Percentiles rank a stretch among this genome's conserved stretches.
Conservation (phyloP, 2,888 invertebrate species). For the Oscheius sp. region DNA sequence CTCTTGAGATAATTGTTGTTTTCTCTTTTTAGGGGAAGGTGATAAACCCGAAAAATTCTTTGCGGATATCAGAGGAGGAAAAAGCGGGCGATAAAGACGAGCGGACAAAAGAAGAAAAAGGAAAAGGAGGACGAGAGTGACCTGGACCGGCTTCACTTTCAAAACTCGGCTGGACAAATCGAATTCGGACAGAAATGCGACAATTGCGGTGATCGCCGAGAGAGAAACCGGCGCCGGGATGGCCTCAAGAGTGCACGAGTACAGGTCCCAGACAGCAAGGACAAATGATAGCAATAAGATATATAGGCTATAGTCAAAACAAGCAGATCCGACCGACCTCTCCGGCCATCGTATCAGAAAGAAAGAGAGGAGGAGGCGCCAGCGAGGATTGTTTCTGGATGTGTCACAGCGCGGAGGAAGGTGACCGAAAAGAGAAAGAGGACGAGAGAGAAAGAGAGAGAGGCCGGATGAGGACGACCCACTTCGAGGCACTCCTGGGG, state of each 20-base stretch:
- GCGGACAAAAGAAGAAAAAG: not conserved
- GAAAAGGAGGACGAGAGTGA: not conserved
- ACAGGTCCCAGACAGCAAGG: conserved; percentile 20
- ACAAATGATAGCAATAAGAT: not conserved
- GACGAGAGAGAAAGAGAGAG: too few species aligned
- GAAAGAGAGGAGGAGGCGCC: not conserved
- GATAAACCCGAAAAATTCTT: too few species aligned
- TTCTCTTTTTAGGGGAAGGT: too few species aligned
- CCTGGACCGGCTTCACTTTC: conserved; percentile 8
- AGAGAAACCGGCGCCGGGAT: conserved; percentile 33
- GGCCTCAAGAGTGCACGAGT: conserved; percentile 31
- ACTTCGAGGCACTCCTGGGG: not conserved
- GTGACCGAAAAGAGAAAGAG: too few species aligned
- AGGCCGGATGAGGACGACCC: conserved; percentile 15
- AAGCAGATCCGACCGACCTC: not conserved
- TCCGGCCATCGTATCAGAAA: not conserved
- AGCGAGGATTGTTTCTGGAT: conserved; percentile 5
- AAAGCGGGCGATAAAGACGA: not conserved
- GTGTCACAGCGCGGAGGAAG: conserved; percentile 1
- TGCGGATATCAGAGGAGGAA: too few species aligned
- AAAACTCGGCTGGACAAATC: conserved; percentile 34
- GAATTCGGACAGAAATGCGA: conserved; percentile 35
- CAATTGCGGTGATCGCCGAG: conserved; percentile 24
- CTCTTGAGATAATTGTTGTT: too few species aligned
- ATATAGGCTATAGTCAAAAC: conserved; percentile 20